A percentile compares a stretch with the other conserved stretches of the same genome.
Evolutionary conservation across 2,113 vertebrate species (phyloP).

Genomic region (Oryzias curvinotus): DNA sequence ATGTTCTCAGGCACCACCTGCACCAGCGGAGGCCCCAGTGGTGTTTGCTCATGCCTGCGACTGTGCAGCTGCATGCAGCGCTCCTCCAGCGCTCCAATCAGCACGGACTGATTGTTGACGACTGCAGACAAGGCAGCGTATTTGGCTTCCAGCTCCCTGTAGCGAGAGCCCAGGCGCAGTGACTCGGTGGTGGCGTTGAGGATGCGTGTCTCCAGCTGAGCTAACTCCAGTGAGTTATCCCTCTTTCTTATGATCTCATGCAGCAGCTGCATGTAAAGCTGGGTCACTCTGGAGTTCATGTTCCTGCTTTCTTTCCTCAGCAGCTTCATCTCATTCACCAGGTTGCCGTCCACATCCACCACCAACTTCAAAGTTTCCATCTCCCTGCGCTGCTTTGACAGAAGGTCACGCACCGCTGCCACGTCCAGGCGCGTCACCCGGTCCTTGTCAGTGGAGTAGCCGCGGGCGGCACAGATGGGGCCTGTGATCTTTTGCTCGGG

Average conservation of each 20-base stretch:
- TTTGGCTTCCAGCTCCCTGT: constrained; percentile 89
- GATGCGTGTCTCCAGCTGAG: constrained; percentile 92
- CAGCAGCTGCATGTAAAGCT: constrained; percentile 98
- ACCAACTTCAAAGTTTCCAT: constrained; percentile 91
- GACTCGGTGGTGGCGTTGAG: constrained; percentile 93
- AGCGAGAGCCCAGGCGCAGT: constrained; percentile 86
- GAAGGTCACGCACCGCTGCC: constrained; percentile 88
- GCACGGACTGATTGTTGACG: constrained; percentile 94
- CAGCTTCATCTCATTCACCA: constrained; percentile 96
- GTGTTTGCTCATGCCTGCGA: constrained; percentile 75
- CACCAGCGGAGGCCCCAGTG: constrained; percentile 86
- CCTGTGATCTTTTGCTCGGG: constrained; percentile 97
- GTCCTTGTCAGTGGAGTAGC: constrained; percentile 79
- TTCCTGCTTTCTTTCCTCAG: constrained; percentile 97
- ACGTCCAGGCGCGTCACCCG: constrained; percentile 92
- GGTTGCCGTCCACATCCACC: constrained; percentile 94
- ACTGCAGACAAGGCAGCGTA: constrained; percentile 86
- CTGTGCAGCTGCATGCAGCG: constrained; percentile 88
- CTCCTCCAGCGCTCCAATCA: constrained; percentile 89
- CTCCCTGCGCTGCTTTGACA: constrained; percentile 90
- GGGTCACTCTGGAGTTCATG: constrained; percentile 98
- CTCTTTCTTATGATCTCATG: constrained; percentile 97
- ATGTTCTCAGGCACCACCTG: constrained; percentile 95
- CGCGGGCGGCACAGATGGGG: constrained; percentile 90
- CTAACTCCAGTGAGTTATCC: constrained; percentile 94